Base-by-base conservation (phyloP, 2,888 invertebrate species). In the Tipula helvola region DNA sequence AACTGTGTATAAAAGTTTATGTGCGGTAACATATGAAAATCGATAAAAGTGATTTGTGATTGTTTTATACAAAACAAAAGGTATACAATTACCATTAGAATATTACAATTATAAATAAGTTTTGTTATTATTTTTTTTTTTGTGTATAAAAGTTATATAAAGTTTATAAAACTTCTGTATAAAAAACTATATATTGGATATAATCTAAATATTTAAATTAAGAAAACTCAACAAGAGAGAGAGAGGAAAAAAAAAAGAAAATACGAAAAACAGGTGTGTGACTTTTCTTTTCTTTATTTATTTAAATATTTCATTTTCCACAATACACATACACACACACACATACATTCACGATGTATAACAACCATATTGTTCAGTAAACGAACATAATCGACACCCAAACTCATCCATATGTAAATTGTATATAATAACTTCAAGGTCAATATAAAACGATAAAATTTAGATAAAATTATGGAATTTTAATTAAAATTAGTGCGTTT, bases 41-140 rank as follows among this genome's bases (percentile, higher is more conserved):
- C 71, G 71, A 71, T 71, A 71, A 71, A 71, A 71, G 71, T 71
- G 71, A 71, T 71, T 71, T 71, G 71, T 71, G 71, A 71, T 71
- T 71, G 28, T 71, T 71, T 71, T 71, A 71, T 16, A 57, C 10
- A 28, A 71, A 71, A 71, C 12, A 57, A 71, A 71, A 28, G 7
- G 39, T 28, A 71, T 71, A 71, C 5, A 28, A 28, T 28, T 71
- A 71, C 71, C 71, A 71, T 71, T 71, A 71, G 71, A 71, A 71
- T 71, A 71, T 71, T 71, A 71, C 10, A 71, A 71, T 71, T 28
- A 71, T 71, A 71, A 71, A 28, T 71, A 71, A 71, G 71, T 71
- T 18, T 71, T 71, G 71, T 71, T 71, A 28, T 71, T 28, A 10
- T 71, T 71, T 71, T 71, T 28, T 18, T 28, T 28, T 71, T 28